Percentiles rank a stretch among this genome's conserved stretches.
Evolutionary conservation across 2,113 vertebrate species (phyloP).

Genomic region (Ranitomeya imitator): DNA sequence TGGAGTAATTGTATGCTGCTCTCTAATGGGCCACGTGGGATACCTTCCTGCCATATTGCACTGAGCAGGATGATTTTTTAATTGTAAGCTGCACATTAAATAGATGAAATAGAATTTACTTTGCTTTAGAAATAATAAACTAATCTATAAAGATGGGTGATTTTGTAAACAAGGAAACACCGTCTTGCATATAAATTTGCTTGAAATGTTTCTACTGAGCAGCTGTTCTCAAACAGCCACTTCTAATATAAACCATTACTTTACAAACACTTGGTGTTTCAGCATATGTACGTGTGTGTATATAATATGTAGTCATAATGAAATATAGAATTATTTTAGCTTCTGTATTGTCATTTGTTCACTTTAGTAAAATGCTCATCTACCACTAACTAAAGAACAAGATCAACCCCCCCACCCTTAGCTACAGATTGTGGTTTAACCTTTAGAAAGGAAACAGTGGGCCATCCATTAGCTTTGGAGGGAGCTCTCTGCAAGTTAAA

Average conservation of each 20-base stretch:
- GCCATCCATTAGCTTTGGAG: not conserved
- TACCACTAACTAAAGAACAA: not conserved
- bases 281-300: not conserved
- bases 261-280: not conserved
- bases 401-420: not conserved
- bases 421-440: not conserved
- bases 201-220: conserved; percentile 33
- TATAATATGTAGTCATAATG: not conserved
- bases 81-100: conserved; percentile 53
- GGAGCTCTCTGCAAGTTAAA: not conserved
- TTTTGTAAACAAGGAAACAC: conserved; percentile 53
- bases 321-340: too few relatives aligned
- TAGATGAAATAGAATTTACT: conserved; percentile 52
- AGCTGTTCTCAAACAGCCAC: conserved; percentile 42
- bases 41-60: conserved; percentile 50
- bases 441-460: not conserved
- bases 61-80: conserved; percentile 49
- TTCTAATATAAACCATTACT: not conserved
- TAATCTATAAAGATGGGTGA: conserved; percentile 52
- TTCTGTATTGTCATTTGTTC: not conserved
- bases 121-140: conserved; percentile 56
- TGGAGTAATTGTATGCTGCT: conserved; percentile 40
- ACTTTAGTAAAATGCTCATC: not conserved
- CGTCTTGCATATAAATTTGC: conserved; percentile 50
- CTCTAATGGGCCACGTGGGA: conserved; percentile 52